Percentiles rank a stretch among this genome's conserved stretches.
Evolutionary conservation across 2,113 vertebrate genomes (phyloP).

Genomic region (Rhinoderma darwinii): DNA sequence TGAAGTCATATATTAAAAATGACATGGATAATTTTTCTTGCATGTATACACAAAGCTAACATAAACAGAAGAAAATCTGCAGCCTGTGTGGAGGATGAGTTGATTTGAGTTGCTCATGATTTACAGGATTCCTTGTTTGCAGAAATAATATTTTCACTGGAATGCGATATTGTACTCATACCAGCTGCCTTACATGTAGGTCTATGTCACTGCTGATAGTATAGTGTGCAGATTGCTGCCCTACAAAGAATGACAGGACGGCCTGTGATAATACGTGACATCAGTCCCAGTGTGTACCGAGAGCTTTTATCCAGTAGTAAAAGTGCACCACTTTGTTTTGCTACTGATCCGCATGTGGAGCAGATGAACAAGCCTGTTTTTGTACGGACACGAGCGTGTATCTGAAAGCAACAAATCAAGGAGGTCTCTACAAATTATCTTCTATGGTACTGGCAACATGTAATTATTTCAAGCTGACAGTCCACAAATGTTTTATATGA

Average conservation of each 20-base stretch:
- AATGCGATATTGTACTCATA: neutral
- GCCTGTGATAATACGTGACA: slow-evolving; percentile 2
- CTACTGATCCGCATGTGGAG: slow-evolving; percentile 8
- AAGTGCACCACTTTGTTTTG: slow-evolving; percentile 14
- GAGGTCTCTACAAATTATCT: slow-evolving; percentile 21
- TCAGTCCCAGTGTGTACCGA: neutral
- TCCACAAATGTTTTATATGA: neutral
- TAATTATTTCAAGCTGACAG: slow-evolving; percentile 4
- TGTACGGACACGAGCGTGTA: neutral
- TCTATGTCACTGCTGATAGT: neutral
- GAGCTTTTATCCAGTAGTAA: neutral
- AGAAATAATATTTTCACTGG: slow-evolving; percentile 41
- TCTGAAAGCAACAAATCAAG: slow-evolving; percentile 27
- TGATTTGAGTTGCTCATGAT: neutral
- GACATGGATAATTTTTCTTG: neutral
- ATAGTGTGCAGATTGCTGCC: neutral
- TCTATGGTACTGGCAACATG: slow-evolving; percentile 24
- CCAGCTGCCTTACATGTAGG: neutral
- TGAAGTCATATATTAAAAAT: neutral
- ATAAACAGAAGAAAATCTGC: neutral
- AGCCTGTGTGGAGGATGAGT: neutral
- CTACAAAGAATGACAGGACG: slow-evolving; percentile 1
- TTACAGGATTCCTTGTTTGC: slow-evolving; percentile 2
- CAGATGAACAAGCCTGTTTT: slow-evolving; percentile 31
- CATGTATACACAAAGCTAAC: neutral